These are phyloP conservation scores for Acrocyrtus sp. DNA, from an alignment of 2,888 invertebrate genomes.

Conservation along the genomic window DNA sequence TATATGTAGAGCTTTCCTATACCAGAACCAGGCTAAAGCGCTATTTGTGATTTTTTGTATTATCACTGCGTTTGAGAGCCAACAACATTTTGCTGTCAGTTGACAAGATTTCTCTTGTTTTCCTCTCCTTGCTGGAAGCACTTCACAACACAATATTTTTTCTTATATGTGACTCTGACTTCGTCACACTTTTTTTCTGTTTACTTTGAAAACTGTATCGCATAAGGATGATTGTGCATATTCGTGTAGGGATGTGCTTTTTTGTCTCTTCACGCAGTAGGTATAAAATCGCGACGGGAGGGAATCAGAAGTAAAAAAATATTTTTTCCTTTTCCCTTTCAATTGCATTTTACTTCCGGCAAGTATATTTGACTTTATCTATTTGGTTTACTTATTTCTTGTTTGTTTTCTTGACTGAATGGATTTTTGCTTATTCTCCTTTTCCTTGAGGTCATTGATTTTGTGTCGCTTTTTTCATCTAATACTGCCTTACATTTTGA, in stretches of 20 bases:
- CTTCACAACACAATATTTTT: constrained; percentile 9
- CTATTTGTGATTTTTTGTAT: constrained; percentile 25
- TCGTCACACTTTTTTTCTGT: constrained; percentile 2
- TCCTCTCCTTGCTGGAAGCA: constrained; percentile 25
- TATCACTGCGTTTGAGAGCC: neutral
- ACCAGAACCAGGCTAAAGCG: constrained; percentile 15
- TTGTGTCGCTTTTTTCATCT: neutral
- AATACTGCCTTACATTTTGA: neutral
- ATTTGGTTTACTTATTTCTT: constrained; percentile 30
- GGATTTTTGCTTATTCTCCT: too few relatives aligned
- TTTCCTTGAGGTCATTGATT: too few relatives aligned
- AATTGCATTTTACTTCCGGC: constrained; percentile 45
- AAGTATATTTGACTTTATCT: constrained; percentile 28
- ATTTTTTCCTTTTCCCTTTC: constrained; percentile 26
- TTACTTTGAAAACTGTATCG: too few relatives aligned
- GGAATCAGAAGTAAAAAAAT: constrained; percentile 21
- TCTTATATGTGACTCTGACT: constrained; percentile 16
- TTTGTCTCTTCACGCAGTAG: too few relatives aligned
- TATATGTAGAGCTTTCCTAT: too few relatives aligned
- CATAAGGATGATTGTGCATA: too few relatives aligned
- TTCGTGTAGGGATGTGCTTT: too few relatives aligned
- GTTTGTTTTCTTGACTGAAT: constrained; percentile 8
- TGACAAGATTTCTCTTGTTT: constrained; percentile 15
- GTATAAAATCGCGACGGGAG: constrained; percentile 16
- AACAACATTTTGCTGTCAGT: neutral